phyloP scores from a whole-genome alignment of 2,113 vertebrate genomes.

The Xiphophorus maculatus region DNA sequence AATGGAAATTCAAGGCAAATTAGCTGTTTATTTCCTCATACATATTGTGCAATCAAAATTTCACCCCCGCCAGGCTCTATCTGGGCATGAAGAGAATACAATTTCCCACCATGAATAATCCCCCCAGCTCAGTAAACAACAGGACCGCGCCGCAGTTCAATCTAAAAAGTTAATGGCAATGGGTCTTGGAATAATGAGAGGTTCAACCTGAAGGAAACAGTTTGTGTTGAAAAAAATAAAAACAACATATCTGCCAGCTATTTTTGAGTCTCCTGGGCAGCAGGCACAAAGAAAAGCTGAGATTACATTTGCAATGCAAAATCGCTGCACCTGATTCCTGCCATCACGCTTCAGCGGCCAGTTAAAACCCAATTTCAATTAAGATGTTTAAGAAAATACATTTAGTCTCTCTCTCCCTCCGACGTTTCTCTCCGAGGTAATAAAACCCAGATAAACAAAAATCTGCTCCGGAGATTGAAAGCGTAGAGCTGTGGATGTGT shows the following conservation, averaged over 20 bases:
- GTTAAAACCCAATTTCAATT: constrained; percentile 77
- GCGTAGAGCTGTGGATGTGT: constrained; percentile 23
- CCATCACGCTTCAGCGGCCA: constrained; percentile 54
- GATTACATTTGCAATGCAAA: constrained; percentile 81
- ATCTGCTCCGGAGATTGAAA: constrained; percentile 46
- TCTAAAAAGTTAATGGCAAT: constrained; percentile 55
- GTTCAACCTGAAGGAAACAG: constrained; percentile 61
- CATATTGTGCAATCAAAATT: constrained; percentile 56
- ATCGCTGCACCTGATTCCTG: constrained; percentile 47
- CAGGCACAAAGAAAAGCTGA: constrained; percentile 1
- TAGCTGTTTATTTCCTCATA: constrained; percentile 50
- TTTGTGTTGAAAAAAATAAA: constrained; percentile 38
- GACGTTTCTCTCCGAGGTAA: constrained; percentile 39
- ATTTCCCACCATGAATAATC: constrained; percentile 44
- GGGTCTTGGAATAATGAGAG: constrained; percentile 61
- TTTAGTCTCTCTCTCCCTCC: constrained; percentile 51
- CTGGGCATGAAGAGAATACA: constrained; percentile 56
- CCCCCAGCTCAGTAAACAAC: constrained; percentile 60
- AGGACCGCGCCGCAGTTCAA: constrained; percentile 36
- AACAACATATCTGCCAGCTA: constrained; percentile 54
- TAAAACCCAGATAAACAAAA: constrained; percentile 51
- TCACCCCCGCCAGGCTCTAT: constrained; percentile 49
- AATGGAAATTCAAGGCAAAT: constrained; percentile 57
- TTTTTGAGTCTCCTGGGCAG: constrained; percentile 60
- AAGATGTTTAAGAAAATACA: constrained; percentile 68